Base-by-base conservation (phyloP, 2,888 invertebrate genomes). In the Pollenia labialis region DNA sequence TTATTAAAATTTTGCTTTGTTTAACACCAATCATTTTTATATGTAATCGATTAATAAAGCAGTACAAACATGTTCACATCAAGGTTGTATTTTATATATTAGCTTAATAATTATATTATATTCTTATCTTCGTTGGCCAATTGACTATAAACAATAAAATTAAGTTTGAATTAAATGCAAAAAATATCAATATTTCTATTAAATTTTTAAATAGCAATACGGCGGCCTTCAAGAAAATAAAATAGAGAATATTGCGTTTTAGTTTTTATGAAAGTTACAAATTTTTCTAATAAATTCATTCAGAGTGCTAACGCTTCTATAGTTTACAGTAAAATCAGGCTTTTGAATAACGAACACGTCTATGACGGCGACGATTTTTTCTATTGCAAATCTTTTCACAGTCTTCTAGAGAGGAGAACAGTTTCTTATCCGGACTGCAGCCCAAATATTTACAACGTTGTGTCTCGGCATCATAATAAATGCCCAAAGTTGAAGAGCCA, bases 361-460 rank as follows among this genome's bases (percentile, higher is more conserved):
- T 71, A 18, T 89, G 64, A 66, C 90, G 90, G 4, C 90, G 79
- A 50, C 92, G 92, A 40, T 91, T 89, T 74, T 87, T 66, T 83
- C 89, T 92, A 69, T 92, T 93, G 85, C 92, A 92, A 46, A 92
- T 92, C 83, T 90, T 90, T 40, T 92, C 92, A 58, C 92, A 92
- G 54, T 92, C 91, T 87, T 92, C 92, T 18, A 92, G 81, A 0
- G 90, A 89, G 11, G 74, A 86, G 81, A 92, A 92, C 8, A 92
- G 88, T 68, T 90, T 91, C 88, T 90, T 91, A 52, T 89, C 89
- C 16, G 89, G 90, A 84, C 90, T 92, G 86, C 92, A 92, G 42
- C 92, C 92, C 89, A 91, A 89, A 50, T 88, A 92, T 32, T 90
- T 91, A 62, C 92, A 92, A 16, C 88, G 91, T 71, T 92, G 91